Conservation (phyloP, 2,113 vertebrate species). For the Bolborhynchus lineola region DNA sequence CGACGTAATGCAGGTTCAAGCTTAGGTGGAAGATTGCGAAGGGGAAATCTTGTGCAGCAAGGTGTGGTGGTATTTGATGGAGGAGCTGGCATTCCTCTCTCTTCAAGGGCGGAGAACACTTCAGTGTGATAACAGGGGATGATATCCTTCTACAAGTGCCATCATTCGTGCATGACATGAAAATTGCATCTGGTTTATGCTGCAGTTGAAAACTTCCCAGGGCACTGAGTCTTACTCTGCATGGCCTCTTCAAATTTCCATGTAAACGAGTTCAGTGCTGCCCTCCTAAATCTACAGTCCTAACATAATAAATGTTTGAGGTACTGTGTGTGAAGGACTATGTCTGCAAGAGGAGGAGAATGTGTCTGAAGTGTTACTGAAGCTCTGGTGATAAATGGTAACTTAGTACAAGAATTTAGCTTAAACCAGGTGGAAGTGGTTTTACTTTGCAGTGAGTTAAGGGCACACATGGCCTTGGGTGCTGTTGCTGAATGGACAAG, state of each 20-base stretch:
- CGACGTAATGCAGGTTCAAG: neutral
- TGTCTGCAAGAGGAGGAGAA: neutral
- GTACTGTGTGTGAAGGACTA: neutral
- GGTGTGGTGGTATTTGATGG: neutral
- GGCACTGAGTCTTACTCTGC: neutral
- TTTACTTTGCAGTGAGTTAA: neutral
- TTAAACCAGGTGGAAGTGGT: neutral
- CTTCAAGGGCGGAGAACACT: neutral
- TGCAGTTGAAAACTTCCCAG: constrained; percentile 11
- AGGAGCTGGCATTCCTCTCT: neutral
- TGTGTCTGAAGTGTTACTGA: neutral
- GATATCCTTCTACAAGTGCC: constrained; percentile 7
- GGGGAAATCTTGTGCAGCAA: neutral
- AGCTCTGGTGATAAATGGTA: neutral
- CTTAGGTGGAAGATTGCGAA: neutral
- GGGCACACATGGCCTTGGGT: neutral
- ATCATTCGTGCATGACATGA: neutral
- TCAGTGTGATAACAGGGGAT: neutral
- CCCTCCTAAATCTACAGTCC: neutral
- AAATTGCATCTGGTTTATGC: neutral
- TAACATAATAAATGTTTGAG: neutral
- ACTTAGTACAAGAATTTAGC: neutral
- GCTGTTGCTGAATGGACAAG: neutral
- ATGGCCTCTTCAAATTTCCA: neutral
- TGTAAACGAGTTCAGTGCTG: neutral